A percentile compares a stretch with the other conserved stretches of the same genome.
These are phyloP conservation scores for Brienomyrus brachyistius DNA, from an alignment of 2,113 vertebrate species.

Conservation along the genomic window DNA sequence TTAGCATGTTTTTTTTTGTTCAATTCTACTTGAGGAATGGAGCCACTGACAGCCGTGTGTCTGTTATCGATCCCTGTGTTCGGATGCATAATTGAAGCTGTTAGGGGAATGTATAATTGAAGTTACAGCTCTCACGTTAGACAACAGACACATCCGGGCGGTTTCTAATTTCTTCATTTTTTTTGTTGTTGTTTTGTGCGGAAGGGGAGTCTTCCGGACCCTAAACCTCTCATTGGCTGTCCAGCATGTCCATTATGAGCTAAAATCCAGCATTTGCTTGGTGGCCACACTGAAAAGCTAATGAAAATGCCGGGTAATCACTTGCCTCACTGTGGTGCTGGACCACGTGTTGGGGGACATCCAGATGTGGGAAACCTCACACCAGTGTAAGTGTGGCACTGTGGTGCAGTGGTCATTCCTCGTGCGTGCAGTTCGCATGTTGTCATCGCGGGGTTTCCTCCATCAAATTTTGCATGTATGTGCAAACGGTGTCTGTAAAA, in stretches of 20 bases:
- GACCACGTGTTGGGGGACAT: neutral
- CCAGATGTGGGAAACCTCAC: neutral
- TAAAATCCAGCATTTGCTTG: neutral
- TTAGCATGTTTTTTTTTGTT: conserved; percentile 10
- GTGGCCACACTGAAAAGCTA: neutral
- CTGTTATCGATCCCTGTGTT: conserved; percentile 59
- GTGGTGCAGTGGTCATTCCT: neutral
- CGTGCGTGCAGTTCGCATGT: neutral
- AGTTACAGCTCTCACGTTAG: conserved; percentile 42
- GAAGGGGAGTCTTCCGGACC: neutral
- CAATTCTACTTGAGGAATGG: conserved; percentile 45
- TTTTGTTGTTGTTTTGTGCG: neutral
- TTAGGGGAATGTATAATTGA: conserved; percentile 59
- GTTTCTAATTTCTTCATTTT: conserved; percentile 12
- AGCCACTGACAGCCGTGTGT: conserved; percentile 51
- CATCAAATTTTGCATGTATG: neutral
- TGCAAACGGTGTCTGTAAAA: neutral
- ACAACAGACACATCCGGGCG: conserved; percentile 12
- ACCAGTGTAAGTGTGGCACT: neutral
- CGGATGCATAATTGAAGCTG: conserved; percentile 61
- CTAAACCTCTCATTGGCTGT: neutral
- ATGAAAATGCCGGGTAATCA: neutral
- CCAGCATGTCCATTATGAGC: neutral
- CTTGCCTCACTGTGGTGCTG: neutral
- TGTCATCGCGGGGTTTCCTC: neutral